Evolutionary conservation across 2,888 invertebrate species (phyloP), one percentile per base, ranked within the genome.

Genomic region (Dorcus parallelipipedus): DNA sequence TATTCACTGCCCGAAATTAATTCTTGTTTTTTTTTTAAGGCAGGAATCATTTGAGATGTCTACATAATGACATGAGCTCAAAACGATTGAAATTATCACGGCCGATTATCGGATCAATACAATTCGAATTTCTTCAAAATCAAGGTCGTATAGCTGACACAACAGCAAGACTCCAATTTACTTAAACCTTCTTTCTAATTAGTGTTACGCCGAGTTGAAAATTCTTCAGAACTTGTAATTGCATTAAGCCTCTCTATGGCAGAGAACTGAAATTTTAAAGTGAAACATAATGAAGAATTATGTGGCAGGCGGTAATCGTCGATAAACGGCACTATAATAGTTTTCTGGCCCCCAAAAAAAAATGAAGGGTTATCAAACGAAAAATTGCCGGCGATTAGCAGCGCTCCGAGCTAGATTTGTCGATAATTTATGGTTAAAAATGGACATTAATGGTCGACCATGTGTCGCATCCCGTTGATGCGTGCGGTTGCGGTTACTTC

Each of bases 261-360:
- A 47, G 26, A n/a, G 26, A 47, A 14, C 47, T 2, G 26, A 20
- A 47, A 10, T 47, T 47, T 14, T 26, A 17, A 47, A 47, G 23
- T 47, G 47, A 20, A 20, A 20, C 26, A 33, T 47, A 47, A 47
- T 47, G 17, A 39, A 33, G 41, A 40, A 53, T 49, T 58, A 60
- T 62, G 55, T 56, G 62, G 62, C 54, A 38, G 62, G 49, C 60
- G 57, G 60, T 62, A 62, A 62, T 56, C 49, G 56, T 58, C 55
- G 58, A 62, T 62, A 62, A 62, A 60, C 53, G 58, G 50, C 52
- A 39, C 41, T 26, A 39, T 60, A 60, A 55, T 60, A 38, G 54
- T 54, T 49, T 49, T 40, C 17, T 45, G 20, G 23, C 26, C 4
- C 47, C 47, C 9, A 20, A 20, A 47, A 47, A 47, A 26, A 17